A percentile compares a stretch with the other conserved stretches of the same genome.
These are phyloP conservation scores for Enteromius afrohamiltoni DNA, from an alignment of 2,797 vertebrate genomes.

Conservation along the genomic window DNA sequence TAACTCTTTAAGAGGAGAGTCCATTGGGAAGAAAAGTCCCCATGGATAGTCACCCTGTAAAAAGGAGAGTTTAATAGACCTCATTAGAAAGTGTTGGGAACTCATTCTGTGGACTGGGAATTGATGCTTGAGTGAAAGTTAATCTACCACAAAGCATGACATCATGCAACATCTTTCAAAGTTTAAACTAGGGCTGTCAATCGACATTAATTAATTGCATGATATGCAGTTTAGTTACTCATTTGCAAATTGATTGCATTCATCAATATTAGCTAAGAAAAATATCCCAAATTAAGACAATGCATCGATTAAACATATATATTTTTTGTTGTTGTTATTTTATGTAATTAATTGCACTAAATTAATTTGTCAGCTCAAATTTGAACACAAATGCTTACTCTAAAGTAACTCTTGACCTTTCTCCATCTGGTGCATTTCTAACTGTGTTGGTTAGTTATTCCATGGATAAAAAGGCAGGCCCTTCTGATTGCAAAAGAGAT, in stretches of 20 bases:
- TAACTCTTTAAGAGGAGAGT: background rate
- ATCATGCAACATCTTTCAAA: slow-evolving; percentile 19
- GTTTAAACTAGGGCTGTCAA: background rate
- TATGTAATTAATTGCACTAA: background rate
- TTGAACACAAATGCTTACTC: slow-evolving; percentile 3
- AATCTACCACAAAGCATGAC: slow-evolving; percentile 14
- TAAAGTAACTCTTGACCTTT: background rate
- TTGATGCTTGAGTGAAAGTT: slow-evolving; percentile 11
- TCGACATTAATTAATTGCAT: background rate
- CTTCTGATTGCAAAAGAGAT: background rate
- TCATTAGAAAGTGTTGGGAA: background rate
- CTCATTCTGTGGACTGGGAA: background rate
- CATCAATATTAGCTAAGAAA: background rate
- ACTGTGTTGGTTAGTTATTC: background rate
- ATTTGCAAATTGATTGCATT: background rate
- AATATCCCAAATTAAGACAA: background rate
- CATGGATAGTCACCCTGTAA: background rate
- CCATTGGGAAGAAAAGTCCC: background rate
- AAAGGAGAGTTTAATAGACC: slow-evolving; percentile 7
- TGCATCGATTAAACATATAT: background rate
- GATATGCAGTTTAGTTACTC: background rate
- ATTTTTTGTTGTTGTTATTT: too few species aligned
- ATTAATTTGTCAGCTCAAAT: background rate
- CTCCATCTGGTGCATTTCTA: background rate
- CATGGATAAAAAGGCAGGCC: background rate